Base-by-base conservation (phyloP, 2,888 invertebrate species). In the Chorisops tibialis region DNA sequence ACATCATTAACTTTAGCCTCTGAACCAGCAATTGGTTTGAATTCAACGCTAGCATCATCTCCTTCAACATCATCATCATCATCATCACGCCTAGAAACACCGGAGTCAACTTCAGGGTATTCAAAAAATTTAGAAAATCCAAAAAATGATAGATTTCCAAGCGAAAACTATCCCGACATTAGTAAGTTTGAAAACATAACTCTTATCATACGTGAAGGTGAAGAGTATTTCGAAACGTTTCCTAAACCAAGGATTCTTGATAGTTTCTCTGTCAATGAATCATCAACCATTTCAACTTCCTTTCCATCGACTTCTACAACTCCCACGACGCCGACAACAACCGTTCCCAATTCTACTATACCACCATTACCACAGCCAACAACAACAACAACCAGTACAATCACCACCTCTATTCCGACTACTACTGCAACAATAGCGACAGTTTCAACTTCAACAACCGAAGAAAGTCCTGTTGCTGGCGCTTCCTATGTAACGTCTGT, bases 141-240 rank as follows among this genome's bases (percentile, higher is more conserved):
- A 14, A 59, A 21, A 48, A 59, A n/a, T 48, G 21, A 18, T 18
- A 19, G 14, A 9, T 38, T 24, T 24, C 24, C 24, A 4, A 41
- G 43, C 21, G 39, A 19, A 37, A 52, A 16, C 30, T 41, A 16
- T 24, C 16, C 43, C 5, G 30, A 21, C 43, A 62, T 43, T 45
- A 66, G 58, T 59, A 63, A 59, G 24, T 61, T 67, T 50, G 67
- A 69, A 61, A 68, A 68, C 59, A 63, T 68, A 11, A 69, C 69
- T 16, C 41, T 69, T 24, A 67, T 67, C n/a, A 69, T 69, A 58
- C 67, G 69, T n/a, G 68, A 69, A 59, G 69, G 69, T 45, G 69
- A 66, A 49, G 63, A 69, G 19, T 69, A 67, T 19, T 56, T 67
- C 41, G 61, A 64, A 45, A 52, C 66, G 5, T 68, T 59, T 43